phyloP scores from a whole-genome alignment of 1,140 invertebrate genomes.

The Drosophila tsacasi region DNA sequence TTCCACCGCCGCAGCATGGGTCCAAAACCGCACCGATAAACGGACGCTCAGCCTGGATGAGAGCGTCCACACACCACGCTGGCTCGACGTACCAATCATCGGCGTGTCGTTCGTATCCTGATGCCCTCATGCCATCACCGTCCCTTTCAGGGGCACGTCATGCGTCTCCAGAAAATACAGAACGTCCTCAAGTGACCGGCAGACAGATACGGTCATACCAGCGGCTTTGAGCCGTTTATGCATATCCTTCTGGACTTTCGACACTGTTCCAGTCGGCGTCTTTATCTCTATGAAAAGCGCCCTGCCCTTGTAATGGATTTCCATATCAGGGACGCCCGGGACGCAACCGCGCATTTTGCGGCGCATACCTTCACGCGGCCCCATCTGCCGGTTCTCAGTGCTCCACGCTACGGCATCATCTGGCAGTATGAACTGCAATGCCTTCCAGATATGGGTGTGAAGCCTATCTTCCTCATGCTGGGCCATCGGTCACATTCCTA shows the following conservation, averaged over 20 bases:
- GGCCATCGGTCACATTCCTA: no score
- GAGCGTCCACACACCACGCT: no score
- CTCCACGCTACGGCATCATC: constrained; percentile 1
- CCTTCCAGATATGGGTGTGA: background rate
- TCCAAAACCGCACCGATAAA: no score
- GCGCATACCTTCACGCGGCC: background rate
- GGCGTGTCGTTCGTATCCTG: no score
- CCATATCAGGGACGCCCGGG: background rate
- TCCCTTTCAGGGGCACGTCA: background rate
- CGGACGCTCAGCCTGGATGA: no score
- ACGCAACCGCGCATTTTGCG: background rate
- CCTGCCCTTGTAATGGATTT: no score
- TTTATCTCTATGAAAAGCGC: background rate
- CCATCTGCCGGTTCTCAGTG: background rate
- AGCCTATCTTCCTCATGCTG: constrained; percentile 3
- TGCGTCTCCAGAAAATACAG: background rate
- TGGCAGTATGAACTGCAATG: background rate
- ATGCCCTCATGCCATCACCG: constrained; percentile 3
- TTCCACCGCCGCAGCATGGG: no score
- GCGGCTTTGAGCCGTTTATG: background rate
- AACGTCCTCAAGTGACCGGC: background rate
- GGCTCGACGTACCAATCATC: no score
- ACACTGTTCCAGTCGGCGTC: background rate
- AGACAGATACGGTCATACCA: background rate
- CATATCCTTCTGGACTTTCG: background rate